A percentile compares a stretch with the other conserved stretches of the same genome.
phyloP scores from a whole-genome alignment of 2,113 vertebrate species.

The Piaya cayana region DNA sequence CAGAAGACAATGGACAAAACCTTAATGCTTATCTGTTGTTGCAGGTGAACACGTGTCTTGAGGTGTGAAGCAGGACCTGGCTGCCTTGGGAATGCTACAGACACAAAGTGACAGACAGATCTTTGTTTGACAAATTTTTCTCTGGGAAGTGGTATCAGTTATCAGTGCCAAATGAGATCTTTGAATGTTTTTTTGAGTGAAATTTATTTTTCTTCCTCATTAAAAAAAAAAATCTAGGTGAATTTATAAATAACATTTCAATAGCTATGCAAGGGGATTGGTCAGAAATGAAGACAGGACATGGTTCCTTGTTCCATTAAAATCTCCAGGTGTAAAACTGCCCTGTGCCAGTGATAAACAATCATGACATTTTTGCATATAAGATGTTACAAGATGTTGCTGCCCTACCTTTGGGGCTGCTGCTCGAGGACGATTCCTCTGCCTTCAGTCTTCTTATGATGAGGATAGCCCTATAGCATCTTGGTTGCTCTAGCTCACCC shows the following conservation, averaged over 20 bases:
- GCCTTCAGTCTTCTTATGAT: background rate
- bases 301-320: background rate
- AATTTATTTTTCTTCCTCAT: background rate
- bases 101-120: background rate
- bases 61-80: background rate
- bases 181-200: background rate
- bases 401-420: background rate
- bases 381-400: background rate
- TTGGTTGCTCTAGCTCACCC: background rate
- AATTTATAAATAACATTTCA: background rate
- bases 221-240: background rate
- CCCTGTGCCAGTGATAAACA: background rate
- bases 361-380: background rate
- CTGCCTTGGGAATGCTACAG: background rate
- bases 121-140: background rate
- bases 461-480: background rate
- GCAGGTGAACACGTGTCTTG: background rate
- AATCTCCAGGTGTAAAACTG: background rate
- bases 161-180: background rate
- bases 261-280: background rate
- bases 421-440: background rate
- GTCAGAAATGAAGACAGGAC: background rate
- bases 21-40: background rate
- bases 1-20: background rate
- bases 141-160: background rate